These are phyloP conservation scores for Eupithecia exiguata DNA, from an alignment of 2,888 invertebrate genomes.

Conservation along the genomic window DNA sequence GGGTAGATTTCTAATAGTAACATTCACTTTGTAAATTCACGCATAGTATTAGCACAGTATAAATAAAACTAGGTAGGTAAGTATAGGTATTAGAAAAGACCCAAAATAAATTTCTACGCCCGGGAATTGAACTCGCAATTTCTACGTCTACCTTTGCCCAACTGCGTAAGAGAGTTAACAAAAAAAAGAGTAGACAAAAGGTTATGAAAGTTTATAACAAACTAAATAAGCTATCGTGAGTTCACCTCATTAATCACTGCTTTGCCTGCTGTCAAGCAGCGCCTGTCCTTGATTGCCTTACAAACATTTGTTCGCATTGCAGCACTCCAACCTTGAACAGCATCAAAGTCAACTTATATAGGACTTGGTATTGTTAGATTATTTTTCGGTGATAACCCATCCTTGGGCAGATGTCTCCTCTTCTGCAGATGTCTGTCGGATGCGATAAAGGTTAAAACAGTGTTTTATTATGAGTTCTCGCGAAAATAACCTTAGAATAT, in stretches of 20 bases:
- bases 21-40: neutral
- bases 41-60: neutral
- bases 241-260: constrained; percentile 8
- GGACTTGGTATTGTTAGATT: neutral
- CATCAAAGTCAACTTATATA: neutral
- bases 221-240: constrained; percentile 5
- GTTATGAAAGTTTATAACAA: constrained; percentile 1
- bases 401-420: neutral
- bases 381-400: neutral
- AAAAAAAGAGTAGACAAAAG: neutral
- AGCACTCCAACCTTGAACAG: neutral
- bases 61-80: neutral
- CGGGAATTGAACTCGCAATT: neutral
- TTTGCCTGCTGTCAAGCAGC: neutral
- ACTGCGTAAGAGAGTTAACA: neutral
- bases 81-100: neutral
- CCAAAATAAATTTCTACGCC: neutral
- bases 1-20: neutral
- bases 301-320: constrained; percentile 12
- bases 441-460: too few relatives aligned
- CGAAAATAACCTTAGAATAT: too few relatives aligned
- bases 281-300: constrained; percentile 5
- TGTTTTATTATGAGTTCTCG: too few relatives aligned
- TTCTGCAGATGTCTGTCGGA: too few relatives aligned
- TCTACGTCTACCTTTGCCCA: neutral